Evolutionary conservation across 2,113 vertebrate genomes (phyloP), one percentile per base, ranked within the genome.

Genomic region (Elephas maximus): DNA sequence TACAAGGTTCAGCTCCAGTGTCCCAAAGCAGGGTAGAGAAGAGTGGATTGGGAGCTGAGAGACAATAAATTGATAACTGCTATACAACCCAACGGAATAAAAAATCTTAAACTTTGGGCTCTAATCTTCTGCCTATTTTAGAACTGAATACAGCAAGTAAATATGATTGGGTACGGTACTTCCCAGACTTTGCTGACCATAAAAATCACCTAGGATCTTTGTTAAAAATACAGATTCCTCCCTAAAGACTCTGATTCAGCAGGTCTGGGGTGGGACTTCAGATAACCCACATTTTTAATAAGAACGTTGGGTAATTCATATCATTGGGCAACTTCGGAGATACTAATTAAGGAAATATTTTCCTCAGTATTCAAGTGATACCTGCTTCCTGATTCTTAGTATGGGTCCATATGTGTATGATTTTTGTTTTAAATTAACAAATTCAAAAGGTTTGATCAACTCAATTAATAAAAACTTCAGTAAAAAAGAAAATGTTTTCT

Each of bases 341-440:
- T 33, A 84, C 17, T 88, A 30, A 2, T 45, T 96, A n/a, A 89
- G 51, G 24, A 92, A 84, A 80, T 41, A 85, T 9, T 92, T 83
- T 73, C 69, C 30, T 85, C 9, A 60, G 28, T 26, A 37, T 48
- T 89, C 45, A 63, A 44, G n/a, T 90, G 24, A 60, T 30, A 74
- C 15, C 21, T 71, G 33, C 37, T n/a, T 30, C 28, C 7, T 78
- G n/a, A 44, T 20, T 80, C 84, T 92, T 44, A 88, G 15, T 33
- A 3, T 37, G 71, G 53, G 41, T 28, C 9, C 5, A 11, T 24
- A 9, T 65, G 26, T 65, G 8, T 65, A 26, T 26, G 23, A 18
- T 65, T 65, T 28, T 65, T 63, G 23, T 57, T 73, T 81, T 21
- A 74, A 91, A 78, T 53, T 45, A 78, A 71, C 41, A 89, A 37